Evolutionary conservation across 2,113 vertebrate genomes (phyloP).

Genomic region (Gasterosteus nipponicus): DNA sequence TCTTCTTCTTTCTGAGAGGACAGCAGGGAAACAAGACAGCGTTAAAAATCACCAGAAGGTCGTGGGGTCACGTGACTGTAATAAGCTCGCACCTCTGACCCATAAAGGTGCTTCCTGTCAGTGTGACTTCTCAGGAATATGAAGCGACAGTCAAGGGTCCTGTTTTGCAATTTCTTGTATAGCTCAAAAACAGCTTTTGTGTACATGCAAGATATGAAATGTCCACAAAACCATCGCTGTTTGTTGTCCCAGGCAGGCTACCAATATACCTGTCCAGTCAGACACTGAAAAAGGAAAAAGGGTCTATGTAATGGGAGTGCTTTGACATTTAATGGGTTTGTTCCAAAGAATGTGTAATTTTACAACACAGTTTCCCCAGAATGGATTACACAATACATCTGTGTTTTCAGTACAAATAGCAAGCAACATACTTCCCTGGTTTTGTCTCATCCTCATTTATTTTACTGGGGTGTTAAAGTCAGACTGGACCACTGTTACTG

Average conservation of each 20-base stretch:
- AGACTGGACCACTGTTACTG: not conserved
- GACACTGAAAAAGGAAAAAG: not conserved
- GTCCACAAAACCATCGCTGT: not conserved
- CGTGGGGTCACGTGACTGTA: not conserved
- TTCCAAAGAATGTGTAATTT: not conserved
- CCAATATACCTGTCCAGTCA: not conserved
- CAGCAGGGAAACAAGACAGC: not conserved
- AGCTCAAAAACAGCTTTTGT: not conserved
- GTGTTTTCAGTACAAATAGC: conserved; percentile 8
- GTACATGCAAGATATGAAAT: not conserved
- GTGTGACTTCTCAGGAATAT: not conserved
- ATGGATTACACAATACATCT: not conserved
- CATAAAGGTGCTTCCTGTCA: not conserved
- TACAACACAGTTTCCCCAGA: not conserved
- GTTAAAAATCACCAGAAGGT: not conserved
- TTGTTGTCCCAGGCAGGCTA: not conserved
- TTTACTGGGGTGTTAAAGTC: not conserved
- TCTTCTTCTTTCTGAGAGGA: conserved; percentile 82
- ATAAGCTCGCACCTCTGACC: not conserved
- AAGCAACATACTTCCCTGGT: not conserved
- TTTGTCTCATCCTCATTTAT: not conserved
- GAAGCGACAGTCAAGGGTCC: not conserved
- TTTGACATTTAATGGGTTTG: conserved; percentile 24
- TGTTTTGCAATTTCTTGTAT: not conserved
- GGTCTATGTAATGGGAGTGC: not conserved